phyloP scores from a whole-genome alignment of 2,113 vertebrate genomes.

The Oreochromis niloticus region DNA sequence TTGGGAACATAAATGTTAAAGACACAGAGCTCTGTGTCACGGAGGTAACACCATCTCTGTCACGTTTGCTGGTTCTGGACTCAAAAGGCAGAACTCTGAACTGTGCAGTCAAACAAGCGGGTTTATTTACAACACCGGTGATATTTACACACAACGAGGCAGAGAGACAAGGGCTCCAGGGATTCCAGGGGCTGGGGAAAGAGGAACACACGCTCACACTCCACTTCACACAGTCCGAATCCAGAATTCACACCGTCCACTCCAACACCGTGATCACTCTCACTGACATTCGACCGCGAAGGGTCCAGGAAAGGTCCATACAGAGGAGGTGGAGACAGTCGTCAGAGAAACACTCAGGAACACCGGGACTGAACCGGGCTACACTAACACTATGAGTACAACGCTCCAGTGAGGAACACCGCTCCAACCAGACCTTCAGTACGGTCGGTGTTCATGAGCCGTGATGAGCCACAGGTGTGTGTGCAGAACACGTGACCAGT shows the following conservation, averaged over 20 bases:
- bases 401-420: background rate
- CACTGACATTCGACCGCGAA: background rate
- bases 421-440: background rate
- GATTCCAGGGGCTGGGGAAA: background rate
- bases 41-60: background rate
- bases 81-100: background rate
- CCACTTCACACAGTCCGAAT: background rate
- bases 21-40: no score
- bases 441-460: background rate
- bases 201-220: background rate
- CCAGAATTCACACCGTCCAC: background rate
- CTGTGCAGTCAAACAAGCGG: background rate
- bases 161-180: rapidly evolving
- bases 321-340: background rate
- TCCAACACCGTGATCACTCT: background rate
- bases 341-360: background rate
- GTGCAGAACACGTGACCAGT: background rate
- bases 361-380: background rate
- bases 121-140: background rate
- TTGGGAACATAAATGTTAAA: no score
- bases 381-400: background rate
- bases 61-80: background rate
- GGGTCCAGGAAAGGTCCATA: background rate
- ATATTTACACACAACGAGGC: background rate
- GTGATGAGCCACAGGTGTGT: background rate